Evolutionary conservation across 2,888 invertebrate species (phyloP), one percentile per base, ranked within the genome.

Genomic region (Spatulosminthurus flaviceps): DNA sequence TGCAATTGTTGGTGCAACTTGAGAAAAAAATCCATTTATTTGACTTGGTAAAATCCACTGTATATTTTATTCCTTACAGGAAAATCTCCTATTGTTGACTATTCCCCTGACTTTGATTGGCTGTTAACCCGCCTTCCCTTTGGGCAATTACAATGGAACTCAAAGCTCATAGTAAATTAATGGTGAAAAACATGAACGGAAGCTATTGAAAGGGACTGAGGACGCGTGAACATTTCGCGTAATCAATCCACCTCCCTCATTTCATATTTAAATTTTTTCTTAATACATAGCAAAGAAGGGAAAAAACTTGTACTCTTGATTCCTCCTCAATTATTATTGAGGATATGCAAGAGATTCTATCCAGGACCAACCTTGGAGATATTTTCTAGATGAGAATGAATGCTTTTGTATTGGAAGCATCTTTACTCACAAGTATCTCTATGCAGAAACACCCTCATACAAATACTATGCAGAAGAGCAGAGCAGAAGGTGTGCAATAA

Each of bases 121-220:
- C 67, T 67, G 67, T 67, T 67, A 67, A 29, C 29, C 67, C 67
- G 67, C 67, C 67, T 67, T 28, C 26, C 28, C 67, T 67, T 67
- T 26, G 29, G 67, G 67, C 67, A 67, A 67, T 67, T 67, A 67
- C 26, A 67, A 26, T n/a, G 11, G 67, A 28, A 22, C 22, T n/a
- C 22, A 24, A n/a, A 28, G 67, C 24, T n/a, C 22, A 24, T 16
- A 28, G 67, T 28, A 67, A 67, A 67, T 26, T 67, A 67, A n/a
- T 26, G 29, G 28, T 67, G 0, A 1, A 67, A 28, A 5, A n/a
- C 9, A 13, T 60, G n/a, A 16, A 21, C 4, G 16, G 2, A 24
- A 22, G 64, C 26, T 64, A 24, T 64, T 64, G 26, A 67, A 29
- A 67, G 67, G 11, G 67, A 67, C 29, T 67, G 67, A 67, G 16